Conservation (phyloP, 2,113 vertebrate genomes). For the Raja brachyura region DNA sequence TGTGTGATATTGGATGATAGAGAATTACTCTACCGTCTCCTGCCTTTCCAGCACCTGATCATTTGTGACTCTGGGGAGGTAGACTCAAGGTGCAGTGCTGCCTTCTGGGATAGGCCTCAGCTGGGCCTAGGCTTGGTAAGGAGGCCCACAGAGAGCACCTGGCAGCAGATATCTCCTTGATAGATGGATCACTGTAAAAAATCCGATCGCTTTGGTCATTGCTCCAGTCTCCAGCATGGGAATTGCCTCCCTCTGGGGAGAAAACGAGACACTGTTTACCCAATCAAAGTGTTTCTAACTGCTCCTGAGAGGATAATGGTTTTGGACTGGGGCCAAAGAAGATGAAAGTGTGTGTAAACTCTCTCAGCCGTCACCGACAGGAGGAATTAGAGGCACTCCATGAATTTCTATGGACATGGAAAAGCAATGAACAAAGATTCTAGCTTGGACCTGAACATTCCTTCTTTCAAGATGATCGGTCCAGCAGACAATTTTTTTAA, state of each 20-base stretch:
- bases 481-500: background rate
- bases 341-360: slow-evolving; percentile 36
- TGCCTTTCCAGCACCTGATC: slow-evolving; percentile 73
- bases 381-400: slow-evolving; percentile 32
- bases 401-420: slow-evolving; percentile 34
- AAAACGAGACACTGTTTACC: slow-evolving; percentile 26
- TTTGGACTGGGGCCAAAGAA: slow-evolving; percentile 31
- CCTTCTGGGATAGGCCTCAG: slow-evolving; percentile 71
- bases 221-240: slow-evolving; percentile 13
- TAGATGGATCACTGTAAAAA: slow-evolving; percentile 38
- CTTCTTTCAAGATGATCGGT: background rate
- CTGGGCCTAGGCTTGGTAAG: slow-evolving; percentile 65
- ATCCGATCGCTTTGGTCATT: slow-evolving; percentile 30
- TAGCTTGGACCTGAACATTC: slow-evolving; percentile 24
- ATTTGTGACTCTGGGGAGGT: slow-evolving; percentile 59
- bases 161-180: slow-evolving; percentile 42
- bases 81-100: slow-evolving; percentile 51
- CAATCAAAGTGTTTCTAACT: slow-evolving; percentile 35
- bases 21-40: slow-evolving; percentile 70
- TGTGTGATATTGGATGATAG: slow-evolving; percentile 55
- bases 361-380: slow-evolving; percentile 24
- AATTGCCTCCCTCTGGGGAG: slow-evolving; percentile 8
- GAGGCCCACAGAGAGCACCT: slow-evolving; percentile 52
- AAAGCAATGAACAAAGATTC: slow-evolving; percentile 26
- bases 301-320: slow-evolving; percentile 30